Conservation (phyloP, 2,113 vertebrate genomes). For the Mionectes macconnelli region DNA sequence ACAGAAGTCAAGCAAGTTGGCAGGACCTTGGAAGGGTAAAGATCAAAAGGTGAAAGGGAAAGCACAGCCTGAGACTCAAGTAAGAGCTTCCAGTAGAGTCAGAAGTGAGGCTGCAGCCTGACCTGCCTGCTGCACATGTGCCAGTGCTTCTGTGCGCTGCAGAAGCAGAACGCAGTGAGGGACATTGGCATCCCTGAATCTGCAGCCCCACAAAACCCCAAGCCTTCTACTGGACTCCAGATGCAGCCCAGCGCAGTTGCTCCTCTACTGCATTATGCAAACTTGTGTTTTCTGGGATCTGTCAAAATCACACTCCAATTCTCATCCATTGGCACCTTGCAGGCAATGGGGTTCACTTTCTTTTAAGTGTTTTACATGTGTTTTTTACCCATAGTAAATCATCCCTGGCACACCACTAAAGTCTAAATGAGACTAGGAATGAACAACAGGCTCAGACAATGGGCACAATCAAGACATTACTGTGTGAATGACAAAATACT, state of each 20-base stretch:
- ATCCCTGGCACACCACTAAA: neutral
- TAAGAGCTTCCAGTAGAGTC: neutral
- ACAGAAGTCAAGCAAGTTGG: neutral
- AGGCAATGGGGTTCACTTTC: neutral
- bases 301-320: neutral
- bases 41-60: neutral
- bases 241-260: neutral
- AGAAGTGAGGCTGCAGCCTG: neutral
- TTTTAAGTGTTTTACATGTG: neutral
- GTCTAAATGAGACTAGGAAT: neutral
- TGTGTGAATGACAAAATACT: neutral
- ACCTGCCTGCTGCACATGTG: rapidly evolving
- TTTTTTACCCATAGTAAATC: neutral
- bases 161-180: neutral
- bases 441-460: neutral
- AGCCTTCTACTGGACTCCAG: neutral
- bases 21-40: neutral
- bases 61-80: neutral
- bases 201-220: neutral
- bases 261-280: neutral
- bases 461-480: neutral
- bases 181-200: neutral
- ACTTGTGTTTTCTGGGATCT: neutral
- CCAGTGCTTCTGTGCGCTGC: neutral
- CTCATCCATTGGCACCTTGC: neutral